Evolutionary conservation across 2,888 invertebrate species (phyloP).

Genomic region (Conistra vaccinii): DNA sequence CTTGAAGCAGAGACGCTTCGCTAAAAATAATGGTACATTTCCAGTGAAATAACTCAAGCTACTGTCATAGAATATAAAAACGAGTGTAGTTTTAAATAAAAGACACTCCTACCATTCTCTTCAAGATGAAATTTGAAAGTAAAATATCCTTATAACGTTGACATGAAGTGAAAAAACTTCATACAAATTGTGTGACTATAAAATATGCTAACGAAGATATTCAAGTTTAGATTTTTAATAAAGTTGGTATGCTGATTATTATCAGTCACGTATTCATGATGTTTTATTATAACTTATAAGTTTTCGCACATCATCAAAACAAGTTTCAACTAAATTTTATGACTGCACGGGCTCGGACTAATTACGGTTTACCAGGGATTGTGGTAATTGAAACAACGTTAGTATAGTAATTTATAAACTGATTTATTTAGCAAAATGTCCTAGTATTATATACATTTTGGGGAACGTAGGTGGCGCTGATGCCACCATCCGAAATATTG

Average conservation of each 20-base stretch:
- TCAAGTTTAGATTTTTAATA: not conserved
- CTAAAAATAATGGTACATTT: not conserved
- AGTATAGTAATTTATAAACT: no score
- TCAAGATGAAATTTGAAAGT: conserved; percentile 39
- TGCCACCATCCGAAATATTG: no score
- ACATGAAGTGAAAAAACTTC: conserved; percentile 15
- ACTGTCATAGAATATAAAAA: conserved; percentile 12
- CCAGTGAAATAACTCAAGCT: conserved; percentile 4
- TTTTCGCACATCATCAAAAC: not conserved
- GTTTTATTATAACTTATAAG: not conserved
- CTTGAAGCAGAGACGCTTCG: no score
- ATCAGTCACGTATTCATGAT: not conserved
- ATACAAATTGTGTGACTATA: conserved; percentile 18
- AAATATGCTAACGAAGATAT: conserved; percentile 9
- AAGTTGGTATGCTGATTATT: not conserved
- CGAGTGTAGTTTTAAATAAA: conserved; percentile 16
- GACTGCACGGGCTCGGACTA: no score
- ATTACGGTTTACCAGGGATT: no score
- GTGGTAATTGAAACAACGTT: no score
- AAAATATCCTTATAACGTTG: conserved; percentile 23
- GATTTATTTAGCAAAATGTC: no score
- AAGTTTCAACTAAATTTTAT: no score
- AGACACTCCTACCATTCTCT: not conserved
- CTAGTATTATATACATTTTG: no score
- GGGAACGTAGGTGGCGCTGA: no score